These are phyloP conservation scores for Lucinisca nassula DNA, from an alignment of 2,888 invertebrate species.

Conservation along the genomic window DNA sequence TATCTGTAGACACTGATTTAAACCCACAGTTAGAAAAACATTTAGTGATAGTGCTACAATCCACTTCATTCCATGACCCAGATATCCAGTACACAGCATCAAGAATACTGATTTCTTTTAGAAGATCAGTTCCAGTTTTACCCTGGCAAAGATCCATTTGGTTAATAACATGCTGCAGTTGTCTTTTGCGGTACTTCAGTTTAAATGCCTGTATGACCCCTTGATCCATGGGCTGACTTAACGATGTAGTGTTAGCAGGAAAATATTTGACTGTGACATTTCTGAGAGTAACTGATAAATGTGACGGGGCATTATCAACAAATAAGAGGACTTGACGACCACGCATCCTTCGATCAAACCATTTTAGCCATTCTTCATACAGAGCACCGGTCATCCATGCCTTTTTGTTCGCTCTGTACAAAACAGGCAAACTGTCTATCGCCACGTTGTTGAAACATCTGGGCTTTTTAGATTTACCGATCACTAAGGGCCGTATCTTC, in stretches of 20 bases:
- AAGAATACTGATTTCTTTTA: not conserved
- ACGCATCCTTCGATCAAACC: conserved; percentile 20
- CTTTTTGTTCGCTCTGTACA: not conserved
- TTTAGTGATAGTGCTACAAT: not conserved
- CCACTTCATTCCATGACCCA: not conserved
- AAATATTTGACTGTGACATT: not conserved
- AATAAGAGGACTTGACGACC: conserved; percentile 7
- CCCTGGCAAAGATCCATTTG: not conserved
- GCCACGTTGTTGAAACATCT: not conserved
- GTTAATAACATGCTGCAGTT: not conserved
- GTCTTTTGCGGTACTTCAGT: conserved; percentile 1
- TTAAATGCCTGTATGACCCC: not conserved
- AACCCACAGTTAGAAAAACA: not conserved
- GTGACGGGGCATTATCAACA: conserved; percentile 22
- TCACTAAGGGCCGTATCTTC: conserved; percentile 21
- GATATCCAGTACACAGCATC: no score
- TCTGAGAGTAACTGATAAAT: not conserved
- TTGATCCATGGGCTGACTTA: conserved; percentile 9
- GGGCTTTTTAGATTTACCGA: not conserved
- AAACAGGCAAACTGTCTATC: not conserved
- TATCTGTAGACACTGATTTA: not conserved
- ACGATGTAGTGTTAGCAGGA: not conserved
- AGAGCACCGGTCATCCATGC: not conserved
- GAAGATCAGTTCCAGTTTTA: not conserved
- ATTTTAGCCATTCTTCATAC: conserved; percentile 13